A percentile compares a stretch with the other conserved stretches of the same genome.
Conservation (phyloP, 1,140 invertebrate genomes). For the Aphaenogaster ashmeadi region DNA sequence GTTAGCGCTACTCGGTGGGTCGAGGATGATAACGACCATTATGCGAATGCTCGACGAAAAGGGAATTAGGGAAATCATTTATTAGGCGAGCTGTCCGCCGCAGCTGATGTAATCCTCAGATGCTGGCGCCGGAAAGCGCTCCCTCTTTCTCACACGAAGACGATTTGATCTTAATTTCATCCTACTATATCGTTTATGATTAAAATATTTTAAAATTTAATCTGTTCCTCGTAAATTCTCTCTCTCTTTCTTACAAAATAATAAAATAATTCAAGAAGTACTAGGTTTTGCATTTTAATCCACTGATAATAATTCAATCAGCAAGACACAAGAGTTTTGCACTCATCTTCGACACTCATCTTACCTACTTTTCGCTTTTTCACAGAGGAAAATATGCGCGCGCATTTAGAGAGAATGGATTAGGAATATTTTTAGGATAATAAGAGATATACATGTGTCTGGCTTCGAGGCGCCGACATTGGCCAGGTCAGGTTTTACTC, state of each 20-base stretch:
- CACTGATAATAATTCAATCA: not conserved
- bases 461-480: slow-evolving; percentile 67
- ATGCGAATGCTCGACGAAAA: slow-evolving; percentile 82
- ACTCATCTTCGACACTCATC: not conserved
- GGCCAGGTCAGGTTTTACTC: slow-evolving; percentile 82
- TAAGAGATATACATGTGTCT: not conserved
- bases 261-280: not conserved
- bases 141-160: slow-evolving; percentile 47
- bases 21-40: slow-evolving; percentile 84
- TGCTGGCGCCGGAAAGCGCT: slow-evolving; percentile 63
- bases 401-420: not conserved
- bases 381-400: not conserved
- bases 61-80: slow-evolving; percentile 85
- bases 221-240: not conserved
- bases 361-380: not conserved
- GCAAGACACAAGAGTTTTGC: not conserved
- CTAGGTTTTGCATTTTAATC: not conserved
- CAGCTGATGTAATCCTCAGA: slow-evolving; percentile 81
- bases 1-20: slow-evolving; percentile 82
- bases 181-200: not conserved
- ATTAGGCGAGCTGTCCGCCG: slow-evolving; percentile 84
- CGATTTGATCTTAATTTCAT: slow-evolving; percentile 14
- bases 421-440: slow-evolving; percentile 10
- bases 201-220: slow-evolving; percentile 19
- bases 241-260: not conserved